These are phyloP conservation scores for Drosophila parthenogenetica DNA, from an alignment of 2,888 invertebrate genomes.

Conservation along the genomic window DNA sequence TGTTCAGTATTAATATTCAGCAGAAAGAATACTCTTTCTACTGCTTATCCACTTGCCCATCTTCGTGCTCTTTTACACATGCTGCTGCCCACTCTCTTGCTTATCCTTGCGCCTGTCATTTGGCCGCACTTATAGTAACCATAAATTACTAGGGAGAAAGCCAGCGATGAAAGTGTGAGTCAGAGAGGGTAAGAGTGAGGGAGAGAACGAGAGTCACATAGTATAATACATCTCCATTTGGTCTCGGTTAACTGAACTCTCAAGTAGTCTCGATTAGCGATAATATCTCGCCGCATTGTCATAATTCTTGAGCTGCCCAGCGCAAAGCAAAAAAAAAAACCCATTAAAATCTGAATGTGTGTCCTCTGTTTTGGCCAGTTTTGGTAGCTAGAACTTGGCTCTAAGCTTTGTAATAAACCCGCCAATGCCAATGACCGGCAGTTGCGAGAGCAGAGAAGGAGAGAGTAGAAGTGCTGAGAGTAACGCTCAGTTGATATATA, in stretches of 20 bases:
- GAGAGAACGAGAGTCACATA: background rate
- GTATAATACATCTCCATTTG: constrained; percentile 49
- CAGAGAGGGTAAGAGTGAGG: background rate
- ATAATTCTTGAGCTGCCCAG: constrained; percentile 71
- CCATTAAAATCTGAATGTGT: constrained; percentile 70
- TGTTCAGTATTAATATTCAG: constrained; percentile 58
- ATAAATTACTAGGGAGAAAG: constrained; percentile 61
- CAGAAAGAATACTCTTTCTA: constrained; percentile 19
- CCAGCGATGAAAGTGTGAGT: constrained; percentile 12
- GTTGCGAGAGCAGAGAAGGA: background rate
- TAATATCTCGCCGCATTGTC: constrained; percentile 78
- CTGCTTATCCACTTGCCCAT: background rate
- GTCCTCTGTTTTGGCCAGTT: constrained; percentile 2
- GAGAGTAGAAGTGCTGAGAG: background rate
- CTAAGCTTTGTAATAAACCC: constrained; percentile 69
- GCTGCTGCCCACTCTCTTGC: constrained; percentile 2
- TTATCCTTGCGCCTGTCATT: constrained; percentile 43
- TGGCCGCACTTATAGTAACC: constrained; percentile 68
- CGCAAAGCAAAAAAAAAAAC: constrained; percentile 44
- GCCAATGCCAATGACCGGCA: constrained; percentile 64
- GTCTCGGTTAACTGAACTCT: constrained; percentile 77
- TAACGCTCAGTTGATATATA: constrained; percentile 62
- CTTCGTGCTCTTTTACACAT: constrained; percentile 23
- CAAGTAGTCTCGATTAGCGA: constrained; percentile 77
- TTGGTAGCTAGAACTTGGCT: constrained; percentile 1